Evolutionary conservation across 2,113 vertebrate genomes (phyloP).

Genomic region (Capra hircus): DNA sequence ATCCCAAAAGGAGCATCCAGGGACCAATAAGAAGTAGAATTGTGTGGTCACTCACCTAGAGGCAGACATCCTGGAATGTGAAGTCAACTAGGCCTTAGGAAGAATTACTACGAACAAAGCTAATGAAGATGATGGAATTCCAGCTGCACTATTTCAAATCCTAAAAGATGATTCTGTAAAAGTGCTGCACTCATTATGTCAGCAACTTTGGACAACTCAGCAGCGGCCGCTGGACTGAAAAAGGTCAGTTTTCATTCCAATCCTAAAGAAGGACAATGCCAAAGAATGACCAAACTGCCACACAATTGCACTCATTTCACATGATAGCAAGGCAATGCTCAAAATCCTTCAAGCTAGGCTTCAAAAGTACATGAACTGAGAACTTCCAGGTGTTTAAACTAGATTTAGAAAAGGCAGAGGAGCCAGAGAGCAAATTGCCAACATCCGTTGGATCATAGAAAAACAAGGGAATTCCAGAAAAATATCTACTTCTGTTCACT

Average conservation of each 20-base stretch:
- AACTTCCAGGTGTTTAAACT: not conserved
- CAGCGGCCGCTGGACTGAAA: not conserved
- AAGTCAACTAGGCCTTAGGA: not conserved
- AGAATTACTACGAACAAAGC: not conserved
- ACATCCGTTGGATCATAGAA: accelerated
- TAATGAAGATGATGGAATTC: not conserved
- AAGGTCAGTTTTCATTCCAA: not conserved
- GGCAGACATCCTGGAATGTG: not conserved
- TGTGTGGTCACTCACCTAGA: not conserved
- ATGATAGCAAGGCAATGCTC: not conserved
- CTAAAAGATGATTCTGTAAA: not conserved
- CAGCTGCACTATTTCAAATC: not conserved
- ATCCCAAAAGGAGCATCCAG: not conserved
- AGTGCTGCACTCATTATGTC: not conserved
- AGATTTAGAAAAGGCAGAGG: not conserved
- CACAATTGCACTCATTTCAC: not conserved
- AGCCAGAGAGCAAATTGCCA: not conserved
- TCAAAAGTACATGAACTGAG: not conserved
- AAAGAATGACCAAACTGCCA: not conserved
- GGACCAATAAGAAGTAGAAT: not conserved
- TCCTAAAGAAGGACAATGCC: not conserved
- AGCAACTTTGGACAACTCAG: not conserved
- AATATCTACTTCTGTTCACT: not conserved
- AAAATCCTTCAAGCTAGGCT: not conserved
- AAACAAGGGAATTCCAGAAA: not conserved